A percentile compares a stretch with the other conserved stretches of the same genome.
Evolutionary conservation across 2,797 vertebrate genomes (phyloP).

Genomic region (Rhodeus uyekii): DNA sequence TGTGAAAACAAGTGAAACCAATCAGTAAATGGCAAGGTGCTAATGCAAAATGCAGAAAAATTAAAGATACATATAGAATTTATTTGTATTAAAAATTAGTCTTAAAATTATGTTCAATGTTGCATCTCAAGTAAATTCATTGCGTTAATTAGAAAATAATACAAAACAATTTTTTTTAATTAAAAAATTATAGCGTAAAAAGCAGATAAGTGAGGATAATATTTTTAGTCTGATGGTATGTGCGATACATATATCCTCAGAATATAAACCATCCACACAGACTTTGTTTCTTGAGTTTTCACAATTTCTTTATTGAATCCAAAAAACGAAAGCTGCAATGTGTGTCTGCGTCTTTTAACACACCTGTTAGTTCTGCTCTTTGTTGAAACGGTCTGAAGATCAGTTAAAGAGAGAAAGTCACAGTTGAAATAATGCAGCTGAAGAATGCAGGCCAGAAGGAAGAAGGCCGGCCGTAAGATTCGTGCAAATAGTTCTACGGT

Average conservation of each 20-base stretch:
- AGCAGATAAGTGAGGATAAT: not conserved
- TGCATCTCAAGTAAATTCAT: not conserved
- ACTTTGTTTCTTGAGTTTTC: too few species aligned
- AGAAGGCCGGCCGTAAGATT: conserved; percentile 76
- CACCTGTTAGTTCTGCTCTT: conserved; percentile 46
- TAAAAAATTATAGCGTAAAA: not conserved
- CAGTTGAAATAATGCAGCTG: conserved; percentile 81
- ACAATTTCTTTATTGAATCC: not conserved
- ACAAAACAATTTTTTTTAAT: not conserved
- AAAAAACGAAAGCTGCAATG: not conserved
- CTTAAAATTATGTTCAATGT: not conserved
- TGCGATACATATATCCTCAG: too few species aligned
- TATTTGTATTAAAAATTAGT: too few species aligned
- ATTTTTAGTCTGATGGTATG: too few species aligned
- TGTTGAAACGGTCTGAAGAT: conserved; percentile 72
- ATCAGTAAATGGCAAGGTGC: too few species aligned
- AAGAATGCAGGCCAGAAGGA: conserved; percentile 79
- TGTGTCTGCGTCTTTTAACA: not conserved
- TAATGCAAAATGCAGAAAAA: too few species aligned
- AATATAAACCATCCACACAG: too few species aligned
- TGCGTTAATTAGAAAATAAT: not conserved
- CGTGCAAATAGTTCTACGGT: conserved; percentile 76
- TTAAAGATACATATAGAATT: too few species aligned
- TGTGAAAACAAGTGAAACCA: too few species aligned
- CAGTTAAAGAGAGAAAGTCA: conserved; percentile 78